Conservation (phyloP, 2,797 vertebrate genomes). For the Podarcis siculus region DNA sequence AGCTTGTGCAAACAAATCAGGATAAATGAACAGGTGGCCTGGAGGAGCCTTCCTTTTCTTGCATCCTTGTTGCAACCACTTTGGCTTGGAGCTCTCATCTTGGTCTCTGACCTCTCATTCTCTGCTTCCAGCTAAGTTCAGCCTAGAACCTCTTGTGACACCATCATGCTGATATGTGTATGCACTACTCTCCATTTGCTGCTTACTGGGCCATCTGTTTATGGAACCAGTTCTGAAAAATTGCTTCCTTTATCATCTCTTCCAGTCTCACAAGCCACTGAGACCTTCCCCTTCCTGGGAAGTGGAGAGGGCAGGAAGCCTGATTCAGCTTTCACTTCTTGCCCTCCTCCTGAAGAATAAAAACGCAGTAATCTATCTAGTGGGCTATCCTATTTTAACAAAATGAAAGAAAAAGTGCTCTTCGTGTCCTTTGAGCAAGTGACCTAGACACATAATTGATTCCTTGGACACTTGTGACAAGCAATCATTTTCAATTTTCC, state of each 20-base stretch:
- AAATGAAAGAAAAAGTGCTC: constrained; percentile 14
- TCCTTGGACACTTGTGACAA: constrained; percentile 35
- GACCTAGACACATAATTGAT: constrained; percentile 31
- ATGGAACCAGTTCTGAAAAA: not conserved
- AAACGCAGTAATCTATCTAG: not conserved
- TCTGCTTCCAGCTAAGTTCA: not conserved
- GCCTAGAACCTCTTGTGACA: no score
- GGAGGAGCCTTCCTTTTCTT: not conserved
- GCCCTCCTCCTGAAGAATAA: not conserved
- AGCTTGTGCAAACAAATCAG: no score
- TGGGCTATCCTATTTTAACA: not conserved
- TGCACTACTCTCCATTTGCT: not conserved
- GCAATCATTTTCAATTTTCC: constrained; percentile 33
- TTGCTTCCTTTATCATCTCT: not conserved
- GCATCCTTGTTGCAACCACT: not conserved
- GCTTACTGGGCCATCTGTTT: not conserved
- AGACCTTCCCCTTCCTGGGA: not conserved
- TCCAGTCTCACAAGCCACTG: no score
- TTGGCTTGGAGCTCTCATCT: not conserved
- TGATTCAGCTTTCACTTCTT: not conserved
- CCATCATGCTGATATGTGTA: not conserved
- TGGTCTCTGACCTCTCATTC: not conserved
- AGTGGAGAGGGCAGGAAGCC: no score
- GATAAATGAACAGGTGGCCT: no score
- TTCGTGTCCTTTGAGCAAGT: constrained; percentile 33